Conservation (phyloP, 2,113 vertebrate species). For the Bungarus multicinctus region DNA sequence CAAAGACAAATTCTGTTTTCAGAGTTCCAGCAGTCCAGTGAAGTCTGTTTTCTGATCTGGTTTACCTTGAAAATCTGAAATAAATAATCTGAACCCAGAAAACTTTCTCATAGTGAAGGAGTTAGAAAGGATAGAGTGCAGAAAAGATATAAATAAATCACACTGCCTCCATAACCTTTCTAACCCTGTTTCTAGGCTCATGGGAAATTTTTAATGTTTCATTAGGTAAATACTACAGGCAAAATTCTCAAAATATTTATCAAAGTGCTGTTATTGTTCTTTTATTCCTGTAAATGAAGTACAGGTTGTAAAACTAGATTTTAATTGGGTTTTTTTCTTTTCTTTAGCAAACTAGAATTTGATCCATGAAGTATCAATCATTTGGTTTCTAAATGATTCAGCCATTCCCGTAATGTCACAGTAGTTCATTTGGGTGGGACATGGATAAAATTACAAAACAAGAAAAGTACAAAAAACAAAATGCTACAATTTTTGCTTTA, state of each 20-base stretch:
- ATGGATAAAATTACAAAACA: background rate
- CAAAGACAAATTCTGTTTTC: background rate
- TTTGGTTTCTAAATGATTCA: background rate
- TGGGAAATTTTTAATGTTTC: constrained; percentile 65
- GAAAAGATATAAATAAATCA: background rate
- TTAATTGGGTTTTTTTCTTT: constrained; percentile 43
- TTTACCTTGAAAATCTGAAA: background rate
- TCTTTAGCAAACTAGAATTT: constrained; percentile 26
- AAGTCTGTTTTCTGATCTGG: background rate
- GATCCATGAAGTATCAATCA: background rate
- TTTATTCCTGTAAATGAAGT: constrained; percentile 65
- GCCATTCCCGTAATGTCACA: constrained; percentile 8
- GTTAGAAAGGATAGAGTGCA: constrained; percentile 15
- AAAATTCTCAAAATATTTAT: constrained; percentile 73
- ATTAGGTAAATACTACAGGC: constrained; percentile 67
- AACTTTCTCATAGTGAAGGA: constrained; percentile 28
- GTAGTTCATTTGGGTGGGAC: background rate
- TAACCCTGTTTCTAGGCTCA: constrained; percentile 13
- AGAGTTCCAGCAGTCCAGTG: background rate
- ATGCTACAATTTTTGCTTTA: background rate
- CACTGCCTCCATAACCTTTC: background rate
- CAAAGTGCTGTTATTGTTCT: constrained; percentile 64
- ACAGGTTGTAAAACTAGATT: constrained; percentile 47
- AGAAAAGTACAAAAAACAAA: background rate
- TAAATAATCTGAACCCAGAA: background rate